A percentile compares a stretch with the other conserved stretches of the same genome.
These are phyloP conservation scores for Gorsachius goisagi DNA, from an alignment of 2,113 vertebrate species.

Conservation along the genomic window DNA sequence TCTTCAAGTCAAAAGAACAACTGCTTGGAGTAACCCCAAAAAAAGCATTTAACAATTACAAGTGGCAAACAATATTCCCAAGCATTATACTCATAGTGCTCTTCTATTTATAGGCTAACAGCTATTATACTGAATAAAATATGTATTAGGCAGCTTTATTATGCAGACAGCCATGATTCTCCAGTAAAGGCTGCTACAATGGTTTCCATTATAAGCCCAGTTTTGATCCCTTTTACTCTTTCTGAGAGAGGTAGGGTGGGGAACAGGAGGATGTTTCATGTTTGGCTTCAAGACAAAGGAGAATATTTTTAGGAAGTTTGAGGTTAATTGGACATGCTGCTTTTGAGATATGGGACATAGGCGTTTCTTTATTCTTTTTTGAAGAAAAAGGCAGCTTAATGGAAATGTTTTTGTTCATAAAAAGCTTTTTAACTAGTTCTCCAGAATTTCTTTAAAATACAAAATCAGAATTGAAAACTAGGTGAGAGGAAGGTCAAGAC, in stretches of 20 bases:
- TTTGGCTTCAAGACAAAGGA: slow-evolving; percentile 61
- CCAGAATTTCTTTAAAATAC: slow-evolving; percentile 10
- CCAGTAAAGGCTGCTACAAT: neutral
- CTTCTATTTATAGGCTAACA: slow-evolving; percentile 66
- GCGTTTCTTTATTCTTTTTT: neutral
- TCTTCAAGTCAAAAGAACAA: slow-evolving; percentile 77
- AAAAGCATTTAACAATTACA: slow-evolving; percentile 72
- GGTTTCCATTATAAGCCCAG: neutral
- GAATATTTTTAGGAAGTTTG: slow-evolving; percentile 68
- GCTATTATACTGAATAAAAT: slow-evolving; percentile 58
- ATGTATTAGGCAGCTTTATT: slow-evolving; percentile 47
- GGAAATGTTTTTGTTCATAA: neutral
- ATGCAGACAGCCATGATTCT: neutral
- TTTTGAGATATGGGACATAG: slow-evolving; percentile 52
- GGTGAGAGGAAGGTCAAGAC: slow-evolving; percentile 1
- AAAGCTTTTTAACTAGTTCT: neutral
- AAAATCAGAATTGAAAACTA: neutral
- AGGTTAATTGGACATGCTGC: slow-evolving; percentile 57
- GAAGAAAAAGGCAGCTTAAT: slow-evolving; percentile 8
- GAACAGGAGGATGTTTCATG: slow-evolving; percentile 57
- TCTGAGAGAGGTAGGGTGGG: slow-evolving; percentile 20
- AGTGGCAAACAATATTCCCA: slow-evolving; percentile 72
- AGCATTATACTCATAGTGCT: slow-evolving; percentile 49
- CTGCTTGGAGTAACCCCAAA: slow-evolving; percentile 76
- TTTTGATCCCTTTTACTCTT: slow-evolving; percentile 10